These are phyloP conservation scores for Artemisiospiza belli DNA, from an alignment of 2,113 vertebrate genomes.

Conservation along the genomic window DNA sequence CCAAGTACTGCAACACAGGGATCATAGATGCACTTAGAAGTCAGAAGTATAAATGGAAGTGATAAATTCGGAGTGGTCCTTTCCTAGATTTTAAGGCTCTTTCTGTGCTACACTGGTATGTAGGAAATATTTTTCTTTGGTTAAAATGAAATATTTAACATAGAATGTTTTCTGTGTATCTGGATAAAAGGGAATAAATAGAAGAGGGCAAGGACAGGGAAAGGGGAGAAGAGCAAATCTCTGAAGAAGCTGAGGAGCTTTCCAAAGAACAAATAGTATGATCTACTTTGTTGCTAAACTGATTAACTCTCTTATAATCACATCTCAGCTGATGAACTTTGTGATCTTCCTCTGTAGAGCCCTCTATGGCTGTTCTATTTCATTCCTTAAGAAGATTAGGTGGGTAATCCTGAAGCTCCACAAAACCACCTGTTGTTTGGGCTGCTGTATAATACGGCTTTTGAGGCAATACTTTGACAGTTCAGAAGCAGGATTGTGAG, in stretches of 20 bases:
- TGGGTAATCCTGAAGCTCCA: slow-evolving; percentile 42
- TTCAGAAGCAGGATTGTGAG: not conserved
- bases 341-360: slow-evolving; percentile 13
- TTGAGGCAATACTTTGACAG: slow-evolving; percentile 23
- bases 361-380: slow-evolving; percentile 20
- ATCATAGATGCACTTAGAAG: not conserved
- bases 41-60: not conserved
- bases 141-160: not conserved
- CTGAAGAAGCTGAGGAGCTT: slow-evolving; percentile 1
- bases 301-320: slow-evolving; percentile 59
- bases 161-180: not conserved
- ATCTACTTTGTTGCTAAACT: slow-evolving; percentile 58
- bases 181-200: not conserved
- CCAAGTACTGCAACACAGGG: too few species aligned
- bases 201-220: not conserved
- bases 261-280: slow-evolving; percentile 24
- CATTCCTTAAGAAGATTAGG: slow-evolving; percentile 64
- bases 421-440: slow-evolving; percentile 64
- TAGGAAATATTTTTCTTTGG: not conserved
- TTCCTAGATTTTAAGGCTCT: not conserved
- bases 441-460: not conserved
- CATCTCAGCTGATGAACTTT: slow-evolving; percentile 56
- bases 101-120: not conserved
- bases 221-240: not conserved
- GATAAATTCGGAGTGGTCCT: not conserved